Base-by-base conservation (phyloP, 2,797 vertebrate species). In the Aulostomus chinensis region DNA sequence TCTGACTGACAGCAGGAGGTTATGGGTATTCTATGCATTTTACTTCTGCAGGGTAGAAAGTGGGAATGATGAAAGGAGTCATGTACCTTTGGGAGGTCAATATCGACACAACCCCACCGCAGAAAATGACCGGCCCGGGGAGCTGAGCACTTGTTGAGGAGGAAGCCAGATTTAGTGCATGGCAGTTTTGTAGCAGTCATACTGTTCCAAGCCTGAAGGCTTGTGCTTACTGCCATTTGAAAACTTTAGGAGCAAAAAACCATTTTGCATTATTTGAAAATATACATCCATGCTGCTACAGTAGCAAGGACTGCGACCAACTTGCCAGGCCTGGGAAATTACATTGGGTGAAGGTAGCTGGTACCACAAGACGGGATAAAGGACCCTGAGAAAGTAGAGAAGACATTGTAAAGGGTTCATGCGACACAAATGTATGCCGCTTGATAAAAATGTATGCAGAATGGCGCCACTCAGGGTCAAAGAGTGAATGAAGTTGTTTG, bases 51-150 rank as follows among this genome's bases (percentile, higher is more conserved):
- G 72, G 72, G 66, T 5, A 51, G 41, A 67, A 39, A 67, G 47
- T 39, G 49, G 42, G 58, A 63, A 66, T 73, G 67, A 76, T 75
- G 64, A 78, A 80, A 68, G 64, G 52, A 62, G 59, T 56, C 5
- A 11, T 69, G 71, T 68, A 78, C 61, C 76, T 73, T 45, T 64
- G 73, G 78, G 80, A 84, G 82, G 84, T 82, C 79, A 84, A 67
- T 83, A 85, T 82, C 73, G 71, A 85, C 77, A 78, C 66, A 76
- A 68, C 76, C 73, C 12, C 20, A 40, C 58, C 67, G 77, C 71
- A 40, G 75, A 53, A 86, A 82, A 85, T 82, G 74, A 83, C 74
- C 78, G 73, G 80, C 85, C 77, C 21, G 66, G 65, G 82, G 78
- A 75, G 58, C 57, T 16, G 47, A 73, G 64, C 4, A 46, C 78